Percentiles rank a stretch among this genome's conserved stretches.
Evolutionary conservation across 1,140 invertebrate genomes (phyloP).

Genomic region (Diorhabda elongata): DNA sequence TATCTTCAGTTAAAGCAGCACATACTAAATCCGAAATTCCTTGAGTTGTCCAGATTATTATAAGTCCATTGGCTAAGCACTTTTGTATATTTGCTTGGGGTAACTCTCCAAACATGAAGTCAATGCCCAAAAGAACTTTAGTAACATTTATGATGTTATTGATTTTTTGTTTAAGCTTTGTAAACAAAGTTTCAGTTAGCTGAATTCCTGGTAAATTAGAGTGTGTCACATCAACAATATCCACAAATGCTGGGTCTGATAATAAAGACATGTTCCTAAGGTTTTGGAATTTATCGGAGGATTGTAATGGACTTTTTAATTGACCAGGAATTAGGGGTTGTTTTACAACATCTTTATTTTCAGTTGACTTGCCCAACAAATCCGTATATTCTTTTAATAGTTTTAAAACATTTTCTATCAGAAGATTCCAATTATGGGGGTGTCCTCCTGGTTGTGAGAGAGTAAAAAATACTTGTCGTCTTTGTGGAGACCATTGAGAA

Average conservation of each 20-base stretch:
- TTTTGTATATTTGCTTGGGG: conserved; percentile 62
- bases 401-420: conserved; percentile 57
- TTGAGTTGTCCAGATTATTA: conserved; percentile 66
- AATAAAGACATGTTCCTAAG: conserved; percentile 34
- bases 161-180: conserved; percentile 25
- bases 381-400: conserved; percentile 59
- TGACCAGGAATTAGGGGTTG: conserved; percentile 19
- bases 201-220: conserved; percentile 9
- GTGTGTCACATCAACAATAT: conserved; percentile 27
- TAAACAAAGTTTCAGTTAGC: conserved; percentile 12
- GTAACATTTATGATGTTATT: conserved; percentile 18
- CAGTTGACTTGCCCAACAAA: conserved; percentile 55
- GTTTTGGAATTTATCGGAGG: conserved; percentile 31
- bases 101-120: conserved; percentile 67
- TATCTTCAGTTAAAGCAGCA: conserved; percentile 68
- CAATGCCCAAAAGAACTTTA: conserved; percentile 58
- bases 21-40: conserved; percentile 63
- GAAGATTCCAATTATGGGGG: conserved; percentile 72
- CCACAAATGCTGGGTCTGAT: neutral
- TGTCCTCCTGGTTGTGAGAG: conserved; percentile 73
- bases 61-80: conserved; percentile 60
- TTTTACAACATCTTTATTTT: conserved; percentile 33
- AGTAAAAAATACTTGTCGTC: conserved; percentile 61
- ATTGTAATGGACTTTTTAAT: conserved; percentile 4
- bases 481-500: conserved; percentile 53